Evolutionary conservation across 2,888 invertebrate genomes (phyloP), one percentile per base, ranked within the genome.

Genomic region (Mythimna vitellina): DNA sequence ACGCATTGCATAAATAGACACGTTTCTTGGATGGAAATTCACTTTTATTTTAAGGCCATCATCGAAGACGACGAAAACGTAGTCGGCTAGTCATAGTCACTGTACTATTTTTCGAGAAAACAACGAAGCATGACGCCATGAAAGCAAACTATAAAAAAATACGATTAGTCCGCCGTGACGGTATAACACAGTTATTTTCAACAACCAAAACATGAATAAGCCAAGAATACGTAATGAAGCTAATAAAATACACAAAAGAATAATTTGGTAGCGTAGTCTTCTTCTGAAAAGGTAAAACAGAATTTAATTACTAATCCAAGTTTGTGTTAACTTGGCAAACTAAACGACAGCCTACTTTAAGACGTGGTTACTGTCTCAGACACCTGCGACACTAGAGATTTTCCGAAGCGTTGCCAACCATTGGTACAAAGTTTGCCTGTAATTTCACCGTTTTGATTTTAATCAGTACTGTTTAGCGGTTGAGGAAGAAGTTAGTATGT

Each of bases 1-100:
- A 93, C 93, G 94, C 92, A 88, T 86, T 90, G 92, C 93, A 92
- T 90, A 95, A 95, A 95, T 95, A 95, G 95, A 93, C 86, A 89
- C 91, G 92, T 92, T 92, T 94, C 92, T 93, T 91, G 93, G 93
- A 91, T 94, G 92, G 89, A 93, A 93, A 94, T 93, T 91, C 90
- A 92, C 88, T 92, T 92, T 93, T 92, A 93, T 92, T 92, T 90
- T 89, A 90, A 88, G 88, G 87, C 82, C 88, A 86, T 87, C 89
- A 86, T 88, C 86, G 84, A 88, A 90, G 87, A 83, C 83, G 82
- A 82, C 82, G 88, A 88, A 90, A 90, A 89, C 88, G 85, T 88
- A 91, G 88, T 91, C 90, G 87, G 22, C 70, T 90, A 92, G 89
- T 91, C 90, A 91, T 56, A 79, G 76, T 66, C 70, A 64, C 65